phyloP scores from a whole-genome alignment of 2,888 invertebrate species.

The Beris chalybata region DNA sequence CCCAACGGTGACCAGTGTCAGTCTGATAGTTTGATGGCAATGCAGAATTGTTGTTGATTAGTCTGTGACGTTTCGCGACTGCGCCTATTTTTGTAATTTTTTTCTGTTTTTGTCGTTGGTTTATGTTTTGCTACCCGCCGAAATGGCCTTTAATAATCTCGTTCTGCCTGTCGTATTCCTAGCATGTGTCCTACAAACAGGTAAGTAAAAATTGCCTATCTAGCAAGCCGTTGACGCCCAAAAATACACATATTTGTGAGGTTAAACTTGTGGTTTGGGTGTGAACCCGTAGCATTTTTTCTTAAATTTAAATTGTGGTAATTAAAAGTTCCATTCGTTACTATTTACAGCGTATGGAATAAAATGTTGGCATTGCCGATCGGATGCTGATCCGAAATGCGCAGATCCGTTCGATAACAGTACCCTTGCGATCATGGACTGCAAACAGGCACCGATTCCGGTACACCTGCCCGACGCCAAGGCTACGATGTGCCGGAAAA shows the following conservation, averaged over 20 bases:
- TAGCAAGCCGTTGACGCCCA: conserved; percentile 15
- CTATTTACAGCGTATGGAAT: conserved; percentile 63
- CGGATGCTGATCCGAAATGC: conserved; percentile 86
- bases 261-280: conserved; percentile 25
- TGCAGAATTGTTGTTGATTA: conserved; percentile 18
- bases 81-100: conserved; percentile 12
- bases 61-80: conserved; percentile 4
- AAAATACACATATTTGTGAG: background rate
- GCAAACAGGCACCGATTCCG: conserved; percentile 64
- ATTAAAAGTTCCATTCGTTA: conserved; percentile 43
- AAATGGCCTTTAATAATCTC: conserved; percentile 7
- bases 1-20: background rate
- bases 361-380: conserved; percentile 91
- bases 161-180: background rate
- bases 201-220: background rate
- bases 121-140: background rate
- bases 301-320: background rate
- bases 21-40: conserved; percentile 9
- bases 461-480: conserved; percentile 68
- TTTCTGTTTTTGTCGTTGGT: conserved; percentile 12
- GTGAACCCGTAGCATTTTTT: conserved; percentile 15
- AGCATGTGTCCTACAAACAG: conserved; percentile 7
- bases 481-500: conserved; percentile 88
- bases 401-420: conserved; percentile 90
- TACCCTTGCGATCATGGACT: conserved; percentile 83